These are phyloP conservation scores for Cecidostiba fungosa DNA, from an alignment of 2,888 invertebrate species.

Conservation along the genomic window DNA sequence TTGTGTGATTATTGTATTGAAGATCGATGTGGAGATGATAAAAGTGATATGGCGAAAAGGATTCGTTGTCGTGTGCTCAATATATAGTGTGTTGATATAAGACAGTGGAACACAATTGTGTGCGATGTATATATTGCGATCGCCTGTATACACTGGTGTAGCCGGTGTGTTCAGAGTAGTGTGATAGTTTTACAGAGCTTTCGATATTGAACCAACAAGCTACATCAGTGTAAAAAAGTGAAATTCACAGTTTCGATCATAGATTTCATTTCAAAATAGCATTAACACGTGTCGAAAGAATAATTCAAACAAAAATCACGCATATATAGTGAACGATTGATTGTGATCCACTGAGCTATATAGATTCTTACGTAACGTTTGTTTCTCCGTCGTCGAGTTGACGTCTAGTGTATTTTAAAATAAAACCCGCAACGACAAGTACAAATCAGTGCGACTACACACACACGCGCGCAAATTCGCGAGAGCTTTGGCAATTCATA, in stretches of 20 bases:
- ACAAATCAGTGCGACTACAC: slow-evolving; percentile 43
- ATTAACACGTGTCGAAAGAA: no score
- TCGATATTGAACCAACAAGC: background rate
- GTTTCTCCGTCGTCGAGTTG: background rate
- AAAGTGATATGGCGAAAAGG: no score
- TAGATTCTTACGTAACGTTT: background rate
- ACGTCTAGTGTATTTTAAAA: slow-evolving; percentile 28
- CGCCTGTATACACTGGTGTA: background rate
- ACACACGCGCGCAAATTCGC: slow-evolving; percentile 11
- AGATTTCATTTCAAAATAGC: no score
- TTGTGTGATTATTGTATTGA: no score
- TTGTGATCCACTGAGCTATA: slow-evolving; percentile 26
- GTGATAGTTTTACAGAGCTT: no score
- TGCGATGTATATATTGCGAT: background rate
- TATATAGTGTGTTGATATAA: no score
- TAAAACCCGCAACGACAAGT: slow-evolving; percentile 28
- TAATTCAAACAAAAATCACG: background rate
- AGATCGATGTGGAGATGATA: no score
- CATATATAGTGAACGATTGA: background rate
- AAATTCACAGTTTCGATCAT: no score
- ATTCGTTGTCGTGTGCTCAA: no score
- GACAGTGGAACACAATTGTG: background rate
- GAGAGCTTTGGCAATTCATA: slow-evolving; percentile 43
- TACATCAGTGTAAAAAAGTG: slow-evolving; percentile 19
- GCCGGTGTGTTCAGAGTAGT: background rate